phyloP scores from a whole-genome alignment of 2,797 vertebrate species.

The Lophotriccus pileatus region DNA sequence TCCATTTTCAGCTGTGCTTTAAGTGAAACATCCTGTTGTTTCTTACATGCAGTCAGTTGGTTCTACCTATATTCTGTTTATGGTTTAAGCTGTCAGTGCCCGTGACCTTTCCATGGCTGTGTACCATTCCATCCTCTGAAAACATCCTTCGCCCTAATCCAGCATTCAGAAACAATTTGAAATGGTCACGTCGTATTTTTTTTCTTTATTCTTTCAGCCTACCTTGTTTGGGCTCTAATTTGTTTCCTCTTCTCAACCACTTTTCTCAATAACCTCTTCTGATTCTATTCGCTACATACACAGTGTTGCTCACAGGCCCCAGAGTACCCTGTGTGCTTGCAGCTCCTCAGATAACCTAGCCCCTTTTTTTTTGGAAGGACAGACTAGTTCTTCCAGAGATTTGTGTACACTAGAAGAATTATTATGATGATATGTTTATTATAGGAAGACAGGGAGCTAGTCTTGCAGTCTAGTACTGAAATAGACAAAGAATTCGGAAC shows the following conservation, averaged over 20 bases:
- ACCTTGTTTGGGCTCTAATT: not conserved
- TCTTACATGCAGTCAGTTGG: not conserved
- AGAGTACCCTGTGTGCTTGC: not conserved
- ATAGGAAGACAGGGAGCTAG: slow-evolving; percentile 21
- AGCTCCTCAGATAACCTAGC: not conserved
- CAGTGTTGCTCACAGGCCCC: not conserved
- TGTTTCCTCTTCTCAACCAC: not conserved
- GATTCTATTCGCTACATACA: not conserved
- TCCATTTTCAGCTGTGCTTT: not conserved
- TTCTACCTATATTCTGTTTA: not conserved
- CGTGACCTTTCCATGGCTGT: not conserved
- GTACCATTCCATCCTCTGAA: not conserved
- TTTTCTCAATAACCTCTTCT: not conserved
- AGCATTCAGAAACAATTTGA: not conserved
- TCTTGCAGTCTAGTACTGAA: slow-evolving; percentile 35
- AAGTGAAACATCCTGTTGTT: not conserved
- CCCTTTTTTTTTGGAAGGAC: not conserved
- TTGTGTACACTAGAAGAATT: slow-evolving; percentile 14
- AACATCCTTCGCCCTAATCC: not conserved
- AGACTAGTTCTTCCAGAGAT: not conserved
- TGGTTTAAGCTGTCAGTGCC: not conserved
- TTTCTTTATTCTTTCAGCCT: not conserved
- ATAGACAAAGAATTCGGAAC: not conserved
- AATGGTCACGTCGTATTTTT: not conserved
- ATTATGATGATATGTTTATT: slow-evolving; percentile 33